Conservation (phyloP, 30 jellyfish, hydroid and myxozoan genomes). For the Aurelia sp. region DNA sequence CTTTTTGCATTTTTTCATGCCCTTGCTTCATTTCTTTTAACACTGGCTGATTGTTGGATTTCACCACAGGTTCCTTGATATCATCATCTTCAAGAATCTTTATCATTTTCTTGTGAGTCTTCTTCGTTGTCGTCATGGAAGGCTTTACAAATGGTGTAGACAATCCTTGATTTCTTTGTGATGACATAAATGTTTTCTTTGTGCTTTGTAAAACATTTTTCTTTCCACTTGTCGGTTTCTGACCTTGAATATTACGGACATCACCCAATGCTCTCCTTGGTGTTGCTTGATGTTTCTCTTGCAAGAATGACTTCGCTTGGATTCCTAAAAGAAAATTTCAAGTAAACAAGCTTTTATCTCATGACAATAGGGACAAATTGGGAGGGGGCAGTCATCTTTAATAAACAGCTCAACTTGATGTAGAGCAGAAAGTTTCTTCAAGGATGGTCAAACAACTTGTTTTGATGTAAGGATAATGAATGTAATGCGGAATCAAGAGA, state of each 20-base stretch:
- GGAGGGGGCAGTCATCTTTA: background rate
- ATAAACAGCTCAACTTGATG: no score
- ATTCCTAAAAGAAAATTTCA: slow-evolving; percentile 7
- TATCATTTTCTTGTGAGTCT: slow-evolving; percentile 17
- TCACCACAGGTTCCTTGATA: background rate
- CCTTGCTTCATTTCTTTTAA: no score
- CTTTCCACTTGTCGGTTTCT: slow-evolving; percentile 7
- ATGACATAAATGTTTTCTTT: background rate
- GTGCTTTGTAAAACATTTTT: slow-evolving; percentile 34
- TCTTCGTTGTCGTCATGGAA: slow-evolving; percentile 18
- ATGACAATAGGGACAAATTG: background rate
- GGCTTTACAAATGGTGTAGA: slow-evolving; percentile 35
- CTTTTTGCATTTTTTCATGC: slow-evolving; percentile 9
- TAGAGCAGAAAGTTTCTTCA: no score
- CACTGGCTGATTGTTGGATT: background rate
- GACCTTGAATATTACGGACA: slow-evolving; percentile 56
- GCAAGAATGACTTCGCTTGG: slow-evolving; percentile 48
- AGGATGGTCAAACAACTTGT: no score
- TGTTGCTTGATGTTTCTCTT: slow-evolving; percentile 61
- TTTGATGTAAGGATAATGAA: no score
- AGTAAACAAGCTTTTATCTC: background rate
- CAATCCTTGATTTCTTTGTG: background rate
- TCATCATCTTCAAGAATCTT: slow-evolving; percentile 35
- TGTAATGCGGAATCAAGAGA: no score
- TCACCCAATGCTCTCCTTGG: slow-evolving; percentile 74